phyloP scores from a whole-genome alignment of 2,888 invertebrate species.

The Hartigia nigra region DNA sequence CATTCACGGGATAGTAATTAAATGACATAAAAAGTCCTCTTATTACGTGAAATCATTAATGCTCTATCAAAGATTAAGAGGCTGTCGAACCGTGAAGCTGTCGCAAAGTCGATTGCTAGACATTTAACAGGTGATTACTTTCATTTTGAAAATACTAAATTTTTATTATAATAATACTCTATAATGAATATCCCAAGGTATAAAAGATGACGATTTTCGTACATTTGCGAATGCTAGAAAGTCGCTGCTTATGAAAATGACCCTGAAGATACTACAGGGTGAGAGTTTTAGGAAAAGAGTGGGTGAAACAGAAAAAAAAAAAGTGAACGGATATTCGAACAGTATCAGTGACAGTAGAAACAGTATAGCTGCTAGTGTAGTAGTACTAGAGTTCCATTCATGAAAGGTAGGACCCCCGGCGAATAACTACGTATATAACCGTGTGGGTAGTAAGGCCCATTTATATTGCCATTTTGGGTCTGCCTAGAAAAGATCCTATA shows the following conservation, averaged over 20 bases:
- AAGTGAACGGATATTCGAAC: conserved; percentile 13
- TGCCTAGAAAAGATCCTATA: conserved; percentile 11
- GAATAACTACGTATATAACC: background rate
- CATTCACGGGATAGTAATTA: background rate
- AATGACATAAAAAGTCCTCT: background rate
- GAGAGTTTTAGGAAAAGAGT: background rate
- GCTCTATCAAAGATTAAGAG: background rate
- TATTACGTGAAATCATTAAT: background rate
- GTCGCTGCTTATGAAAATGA: background rate
- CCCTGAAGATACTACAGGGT: background rate
- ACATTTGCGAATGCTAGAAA: background rate
- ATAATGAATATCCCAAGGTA: background rate
- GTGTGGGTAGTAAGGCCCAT: conserved; percentile 14
- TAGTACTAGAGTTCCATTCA: conserved; percentile 21
- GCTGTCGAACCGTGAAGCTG: background rate
- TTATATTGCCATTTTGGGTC: conserved; percentile 5
- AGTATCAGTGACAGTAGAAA: background rate
- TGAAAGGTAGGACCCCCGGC: conserved; percentile 17
- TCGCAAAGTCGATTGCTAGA: background rate
- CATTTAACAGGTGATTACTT: background rate
- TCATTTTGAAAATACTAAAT: background rate
- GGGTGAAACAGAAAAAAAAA: conserved; percentile 2
- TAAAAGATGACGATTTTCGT: background rate
- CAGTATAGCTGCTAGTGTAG: background rate
- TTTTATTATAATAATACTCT: background rate